phyloP scores from a whole-genome alignment of 2,888 invertebrate species.

The Conus canariensis region DNA sequence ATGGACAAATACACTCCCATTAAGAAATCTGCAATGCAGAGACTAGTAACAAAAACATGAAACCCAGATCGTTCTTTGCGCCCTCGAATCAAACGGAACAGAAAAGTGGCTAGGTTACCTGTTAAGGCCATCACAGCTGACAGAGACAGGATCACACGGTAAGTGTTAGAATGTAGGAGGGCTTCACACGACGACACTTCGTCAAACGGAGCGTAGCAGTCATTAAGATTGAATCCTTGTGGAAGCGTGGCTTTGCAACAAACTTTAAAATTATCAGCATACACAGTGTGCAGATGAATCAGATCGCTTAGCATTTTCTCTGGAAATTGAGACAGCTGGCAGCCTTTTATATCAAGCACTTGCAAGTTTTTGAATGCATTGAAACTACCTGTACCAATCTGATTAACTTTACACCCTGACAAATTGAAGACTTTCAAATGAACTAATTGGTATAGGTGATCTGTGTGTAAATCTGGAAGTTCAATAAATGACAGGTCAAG shows the following conservation, averaged over 20 bases:
- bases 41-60: not conserved
- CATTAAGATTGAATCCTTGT: not conserved
- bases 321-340: not conserved
- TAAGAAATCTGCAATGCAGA: slow-evolving; percentile 5
- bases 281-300: not conserved
- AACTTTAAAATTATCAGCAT: slow-evolving; percentile 25
- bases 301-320: not conserved
- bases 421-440: slow-evolving; percentile 14
- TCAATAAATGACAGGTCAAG: not conserved
- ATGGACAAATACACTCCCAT: slow-evolving; percentile 31
- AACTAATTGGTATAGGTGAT: not conserved
- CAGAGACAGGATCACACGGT: slow-evolving; percentile 2
- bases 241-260: slow-evolving; percentile 24
- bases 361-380: not conserved
- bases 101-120: not conserved
- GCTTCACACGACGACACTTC: slow-evolving; percentile 27
- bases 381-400: not conserved
- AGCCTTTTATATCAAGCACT: not conserved
- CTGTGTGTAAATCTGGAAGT: not conserved
- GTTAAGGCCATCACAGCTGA: slow-evolving; percentile 15
- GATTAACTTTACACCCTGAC: not conserved
- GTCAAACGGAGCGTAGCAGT: slow-evolving; percentile 7
- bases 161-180: not conserved
- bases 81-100: not conserved
- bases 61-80: not conserved